Conservation (phyloP, 2,888 invertebrate species). For the Lithosia quadra region DNA sequence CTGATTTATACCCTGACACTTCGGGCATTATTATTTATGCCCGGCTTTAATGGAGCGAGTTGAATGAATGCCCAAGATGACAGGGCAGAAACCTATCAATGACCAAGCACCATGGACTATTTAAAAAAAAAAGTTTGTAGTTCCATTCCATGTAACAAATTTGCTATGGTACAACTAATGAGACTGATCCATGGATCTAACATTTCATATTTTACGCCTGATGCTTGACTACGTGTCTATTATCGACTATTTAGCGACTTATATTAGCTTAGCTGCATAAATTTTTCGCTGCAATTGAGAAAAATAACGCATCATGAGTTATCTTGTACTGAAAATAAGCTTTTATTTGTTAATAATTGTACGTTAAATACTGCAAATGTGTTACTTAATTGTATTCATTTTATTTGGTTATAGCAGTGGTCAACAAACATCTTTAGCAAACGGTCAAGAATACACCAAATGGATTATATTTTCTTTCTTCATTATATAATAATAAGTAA, state of each 20-base stretch:
- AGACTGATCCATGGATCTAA: neutral
- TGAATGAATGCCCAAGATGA: no score
- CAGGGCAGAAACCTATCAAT: no score
- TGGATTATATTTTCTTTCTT: neutral
- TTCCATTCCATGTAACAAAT: no score
- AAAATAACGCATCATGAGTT: neutral
- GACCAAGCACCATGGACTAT: no score
- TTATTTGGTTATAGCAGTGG: neutral
- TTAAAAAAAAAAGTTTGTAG: no score
- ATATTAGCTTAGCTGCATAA: slow-evolving; percentile 1
- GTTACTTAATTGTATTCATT: neutral
- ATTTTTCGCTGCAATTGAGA: neutral
- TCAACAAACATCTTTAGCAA: neutral
- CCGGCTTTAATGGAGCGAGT: no score
- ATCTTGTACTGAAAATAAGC: slow-evolving; percentile 2
- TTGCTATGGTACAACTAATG: no score
- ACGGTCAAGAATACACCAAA: neutral
- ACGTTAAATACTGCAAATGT: slow-evolving; percentile 3
- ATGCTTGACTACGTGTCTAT: neutral
- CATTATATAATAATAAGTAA: no score
- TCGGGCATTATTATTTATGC: no score
- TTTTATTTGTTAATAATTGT: slow-evolving; percentile 6
- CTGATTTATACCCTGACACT: no score
- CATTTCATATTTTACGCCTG: neutral
- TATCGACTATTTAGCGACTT: neutral